phyloP scores from a whole-genome alignment of 2,113 vertebrate species.

The pig (Sus scrofa) region DNA sequence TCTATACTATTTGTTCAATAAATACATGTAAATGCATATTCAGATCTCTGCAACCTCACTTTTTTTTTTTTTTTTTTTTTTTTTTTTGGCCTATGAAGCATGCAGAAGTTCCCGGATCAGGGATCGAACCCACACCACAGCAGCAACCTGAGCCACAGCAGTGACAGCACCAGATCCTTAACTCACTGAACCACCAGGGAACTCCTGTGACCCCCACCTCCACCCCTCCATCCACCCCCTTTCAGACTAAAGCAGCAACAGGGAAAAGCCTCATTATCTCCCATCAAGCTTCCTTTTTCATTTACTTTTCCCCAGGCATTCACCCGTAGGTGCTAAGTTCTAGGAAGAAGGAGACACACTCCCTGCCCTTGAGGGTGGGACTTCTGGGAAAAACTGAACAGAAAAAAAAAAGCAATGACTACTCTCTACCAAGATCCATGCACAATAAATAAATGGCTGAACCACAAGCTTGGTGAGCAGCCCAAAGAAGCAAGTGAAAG shows the following conservation, averaged over 20 bases:
- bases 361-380: background rate
- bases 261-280: background rate
- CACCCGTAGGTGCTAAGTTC: background rate
- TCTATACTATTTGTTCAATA: background rate
- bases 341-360: background rate
- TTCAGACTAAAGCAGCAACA: background rate
- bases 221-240: too few species aligned
- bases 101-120: too few species aligned
- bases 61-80: too few species aligned
- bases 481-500: background rate
- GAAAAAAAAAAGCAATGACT: background rate
- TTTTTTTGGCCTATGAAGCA: too few species aligned
- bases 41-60: background rate
- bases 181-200: too few species aligned
- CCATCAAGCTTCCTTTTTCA: background rate
- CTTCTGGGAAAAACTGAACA: background rate
- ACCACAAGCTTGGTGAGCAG: background rate
- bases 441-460: background rate
- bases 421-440: background rate
- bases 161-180: too few species aligned
- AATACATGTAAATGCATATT: background rate
- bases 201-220: too few species aligned
- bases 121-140: too few species aligned
- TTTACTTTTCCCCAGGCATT: background rate
- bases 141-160: too few species aligned